phyloP scores from a whole-genome alignment of 2,888 invertebrate genomes.

The Oscheius sp. region DNA sequence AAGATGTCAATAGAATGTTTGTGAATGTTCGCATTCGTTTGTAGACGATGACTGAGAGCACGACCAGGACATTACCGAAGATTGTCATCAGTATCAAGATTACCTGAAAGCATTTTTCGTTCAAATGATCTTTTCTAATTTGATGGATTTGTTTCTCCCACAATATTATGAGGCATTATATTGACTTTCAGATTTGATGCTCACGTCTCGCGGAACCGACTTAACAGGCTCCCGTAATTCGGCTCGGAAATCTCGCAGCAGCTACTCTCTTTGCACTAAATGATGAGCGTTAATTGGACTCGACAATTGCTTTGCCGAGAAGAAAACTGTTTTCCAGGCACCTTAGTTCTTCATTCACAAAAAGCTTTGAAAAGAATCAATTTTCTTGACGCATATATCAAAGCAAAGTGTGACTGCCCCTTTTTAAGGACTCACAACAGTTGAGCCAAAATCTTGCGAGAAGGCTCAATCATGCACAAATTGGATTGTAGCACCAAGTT shows the following conservation, averaged over 20 bases:
- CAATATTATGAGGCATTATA: constrained; percentile 17
- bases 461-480: constrained; percentile 27
- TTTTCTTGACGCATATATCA: too few species aligned
- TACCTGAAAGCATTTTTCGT: constrained; percentile 56
- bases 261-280: constrained; percentile 19
- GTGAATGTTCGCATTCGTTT: constrained; percentile 75
- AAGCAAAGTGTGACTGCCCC: too few species aligned
- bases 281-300: constrained; percentile 15
- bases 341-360: neutral
- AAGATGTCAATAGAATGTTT: constrained; percentile 74
- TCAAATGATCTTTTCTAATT: constrained; percentile 2
- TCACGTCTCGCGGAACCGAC: constrained; percentile 17
- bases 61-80: constrained; percentile 74
- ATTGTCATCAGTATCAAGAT: constrained; percentile 71
- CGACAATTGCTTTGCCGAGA: neutral
- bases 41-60: constrained; percentile 74
- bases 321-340: constrained; percentile 3
- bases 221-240: constrained; percentile 28
- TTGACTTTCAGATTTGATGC: constrained; percentile 33
- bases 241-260: constrained; percentile 20
- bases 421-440: too few species aligned
- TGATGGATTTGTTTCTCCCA: neutral
- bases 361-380: too few species aligned
- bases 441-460: neutral
- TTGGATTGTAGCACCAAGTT: constrained; percentile 9